These are phyloP conservation scores for Phasianus colchicus DNA, from an alignment of 2,113 vertebrate genomes.

Conservation along the genomic window DNA sequence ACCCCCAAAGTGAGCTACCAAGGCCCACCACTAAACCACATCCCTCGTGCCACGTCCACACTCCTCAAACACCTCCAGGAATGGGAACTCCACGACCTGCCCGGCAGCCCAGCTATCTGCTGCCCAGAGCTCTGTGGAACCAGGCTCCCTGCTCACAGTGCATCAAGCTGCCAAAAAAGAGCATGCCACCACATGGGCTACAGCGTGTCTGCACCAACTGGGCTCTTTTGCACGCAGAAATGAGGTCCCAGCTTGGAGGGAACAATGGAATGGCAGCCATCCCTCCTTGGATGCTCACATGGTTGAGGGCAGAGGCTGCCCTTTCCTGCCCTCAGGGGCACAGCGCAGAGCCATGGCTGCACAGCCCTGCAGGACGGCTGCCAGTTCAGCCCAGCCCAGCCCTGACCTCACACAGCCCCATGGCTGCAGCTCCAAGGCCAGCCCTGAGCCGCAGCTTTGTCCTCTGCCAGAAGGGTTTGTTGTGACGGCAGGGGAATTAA, in stretches of 20 bases:
- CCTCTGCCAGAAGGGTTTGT: neutral
- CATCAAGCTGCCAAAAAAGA: neutral
- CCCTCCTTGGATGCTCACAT: neutral
- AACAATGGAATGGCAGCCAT: neutral
- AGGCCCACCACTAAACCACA: neutral
- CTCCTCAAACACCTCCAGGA: neutral
- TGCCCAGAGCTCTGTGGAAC: neutral
- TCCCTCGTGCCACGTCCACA: neutral
- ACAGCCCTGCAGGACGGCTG: neutral
- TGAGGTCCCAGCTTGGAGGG: neutral
- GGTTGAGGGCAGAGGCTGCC: neutral
- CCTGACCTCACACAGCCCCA: constrained; percentile 1
- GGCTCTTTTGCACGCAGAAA: neutral
- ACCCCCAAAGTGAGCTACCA: neutral
- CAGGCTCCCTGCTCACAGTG: rapidly evolving
- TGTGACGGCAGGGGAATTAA: constrained; percentile 3
- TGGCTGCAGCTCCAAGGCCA: neutral
- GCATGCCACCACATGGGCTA: rapidly evolving
- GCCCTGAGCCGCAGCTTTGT: neutral
- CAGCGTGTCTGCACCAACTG: neutral
- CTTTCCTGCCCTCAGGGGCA: neutral
- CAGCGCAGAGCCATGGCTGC: neutral
- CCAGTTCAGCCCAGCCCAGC: constrained; percentile 38
- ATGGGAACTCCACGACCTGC: neutral
- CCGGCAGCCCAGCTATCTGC: too few relatives aligned